Base-by-base conservation (phyloP, 1,140 invertebrate genomes). In the Bombus vancouverensis region DNA sequence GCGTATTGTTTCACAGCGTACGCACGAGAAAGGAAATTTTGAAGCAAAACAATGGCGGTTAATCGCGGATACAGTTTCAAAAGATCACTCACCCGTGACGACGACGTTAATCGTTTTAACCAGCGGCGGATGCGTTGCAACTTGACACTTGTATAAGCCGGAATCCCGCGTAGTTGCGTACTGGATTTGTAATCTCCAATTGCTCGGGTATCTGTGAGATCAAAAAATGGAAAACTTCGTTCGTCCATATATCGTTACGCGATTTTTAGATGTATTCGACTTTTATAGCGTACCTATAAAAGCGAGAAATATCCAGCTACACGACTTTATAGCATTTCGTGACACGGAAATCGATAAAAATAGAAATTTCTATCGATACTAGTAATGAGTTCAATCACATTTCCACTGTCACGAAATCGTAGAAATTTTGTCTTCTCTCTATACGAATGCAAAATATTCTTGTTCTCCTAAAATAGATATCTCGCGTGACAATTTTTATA, bases 61-160 rank as follows among this genome's bases (percentile, higher is more conserved):
- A 32, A 47, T 73, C n/a, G n/a, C 28, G 10, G 37, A n/a, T 62
- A 65, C 9, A 18, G 4, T 62, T 77, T 62, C 37, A 39, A 83
- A 81, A 22, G 4, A 59, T 65, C 72, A 87, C 93, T 89, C 84
- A 94, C 93, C 93, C 42, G 93, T 94, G 44, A 94, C 88, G 81
- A 94, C 77, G 70, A 94, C 91, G 81, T 93, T 92, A 88, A 94
- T 93, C 88, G 93, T 94, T 86, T 94, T 94, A 84, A 94, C 93
- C 73, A 93, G 74, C 95, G 79, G 97, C n/a, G 97, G 97, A 95
- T 98, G 97, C 59, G 97, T 98, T 15, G 97, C 97, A 90, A 98
- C 97, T 96, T 98, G 98, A 94, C 98, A 98, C 95, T 98, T 97
- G 94, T 98, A 98, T 22, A 97, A 95, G 28, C 97, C 97, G 42